A percentile compares a stretch with the other conserved stretches of the same genome.
Evolutionary conservation across 2,888 invertebrate genomes (phyloP).

Genomic region (Tenthredo mesomela): DNA sequence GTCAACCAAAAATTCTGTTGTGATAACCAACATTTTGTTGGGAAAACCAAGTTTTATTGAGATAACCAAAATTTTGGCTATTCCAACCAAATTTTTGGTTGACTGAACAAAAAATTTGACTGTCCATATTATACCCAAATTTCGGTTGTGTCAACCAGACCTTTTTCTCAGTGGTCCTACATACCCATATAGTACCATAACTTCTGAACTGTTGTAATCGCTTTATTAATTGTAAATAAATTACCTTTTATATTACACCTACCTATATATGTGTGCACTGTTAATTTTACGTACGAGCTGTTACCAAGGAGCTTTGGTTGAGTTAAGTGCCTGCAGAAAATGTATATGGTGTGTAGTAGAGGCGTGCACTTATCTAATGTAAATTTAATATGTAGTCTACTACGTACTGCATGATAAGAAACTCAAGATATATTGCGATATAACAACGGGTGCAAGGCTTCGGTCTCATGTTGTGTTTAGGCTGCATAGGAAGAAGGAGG

Average conservation of each 20-base stretch:
- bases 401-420: background rate
- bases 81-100: no score
- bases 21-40: no score
- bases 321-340: background rate
- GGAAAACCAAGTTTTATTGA: no score
- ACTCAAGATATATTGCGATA: background rate
- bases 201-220: background rate
- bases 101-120: no score
- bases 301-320: background rate
- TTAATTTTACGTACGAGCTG: background rate
- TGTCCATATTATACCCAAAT: no score
- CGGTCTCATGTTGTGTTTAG: background rate
- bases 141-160: no score
- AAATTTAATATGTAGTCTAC: background rate
- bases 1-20: no score
- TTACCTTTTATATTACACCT: background rate
- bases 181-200: no score
- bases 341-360: background rate
- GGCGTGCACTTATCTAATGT: conserved; percentile 3
- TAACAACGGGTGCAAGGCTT: background rate
- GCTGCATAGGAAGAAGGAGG: background rate
- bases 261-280: background rate
- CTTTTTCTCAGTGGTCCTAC: no score
- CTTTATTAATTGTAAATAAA: background rate
- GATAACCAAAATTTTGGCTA: no score